Percentiles rank a stretch among this genome's conserved stretches.
Evolutionary conservation across 2,888 invertebrate species (phyloP).

Genomic region (Ryuthela nishihirai): DNA sequence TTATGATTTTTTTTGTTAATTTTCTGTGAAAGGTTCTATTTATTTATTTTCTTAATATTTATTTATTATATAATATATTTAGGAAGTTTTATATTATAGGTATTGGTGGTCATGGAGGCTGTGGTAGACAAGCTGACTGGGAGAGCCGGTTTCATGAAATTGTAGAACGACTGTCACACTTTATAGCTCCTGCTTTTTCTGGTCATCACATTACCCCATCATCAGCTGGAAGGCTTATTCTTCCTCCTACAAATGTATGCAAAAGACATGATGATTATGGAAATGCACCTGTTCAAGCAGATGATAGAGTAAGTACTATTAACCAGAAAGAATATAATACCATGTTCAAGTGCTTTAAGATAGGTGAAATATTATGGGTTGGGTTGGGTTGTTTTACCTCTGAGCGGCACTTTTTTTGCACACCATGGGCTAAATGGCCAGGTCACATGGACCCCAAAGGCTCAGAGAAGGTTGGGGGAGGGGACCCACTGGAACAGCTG

Average conservation of each 20-base stretch:
- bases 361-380: too few relatives aligned
- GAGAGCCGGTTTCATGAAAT: slow-evolving; percentile 43
- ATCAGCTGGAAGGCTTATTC: slow-evolving; percentile 9
- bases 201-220: slow-evolving; percentile 2
- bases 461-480: too few relatives aligned
- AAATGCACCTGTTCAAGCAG: slow-evolving; percentile 6
- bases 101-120: slow-evolving; percentile 45
- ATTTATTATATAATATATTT: not conserved
- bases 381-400: too few relatives aligned
- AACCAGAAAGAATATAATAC: too few relatives aligned
- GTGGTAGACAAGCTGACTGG: slow-evolving; percentile 43
- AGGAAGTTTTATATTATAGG: slow-evolving; percentile 16
- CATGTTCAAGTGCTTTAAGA: too few relatives aligned
- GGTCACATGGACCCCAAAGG: too few relatives aligned
- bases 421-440: too few relatives aligned
- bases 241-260: slow-evolving; percentile 9
- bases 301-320: slow-evolving; percentile 19
- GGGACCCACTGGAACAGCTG: too few relatives aligned
- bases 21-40: too few relatives aligned
- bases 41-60: too few relatives aligned
- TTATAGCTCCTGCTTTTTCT: slow-evolving; percentile 34
- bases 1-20: too few relatives aligned
- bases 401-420: too few relatives aligned
- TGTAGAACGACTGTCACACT: slow-evolving; percentile 40
- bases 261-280: slow-evolving; percentile 15